Evolutionary conservation across 2,888 invertebrate species (phyloP).

Genomic region (Pasiphila rectangulata): DNA sequence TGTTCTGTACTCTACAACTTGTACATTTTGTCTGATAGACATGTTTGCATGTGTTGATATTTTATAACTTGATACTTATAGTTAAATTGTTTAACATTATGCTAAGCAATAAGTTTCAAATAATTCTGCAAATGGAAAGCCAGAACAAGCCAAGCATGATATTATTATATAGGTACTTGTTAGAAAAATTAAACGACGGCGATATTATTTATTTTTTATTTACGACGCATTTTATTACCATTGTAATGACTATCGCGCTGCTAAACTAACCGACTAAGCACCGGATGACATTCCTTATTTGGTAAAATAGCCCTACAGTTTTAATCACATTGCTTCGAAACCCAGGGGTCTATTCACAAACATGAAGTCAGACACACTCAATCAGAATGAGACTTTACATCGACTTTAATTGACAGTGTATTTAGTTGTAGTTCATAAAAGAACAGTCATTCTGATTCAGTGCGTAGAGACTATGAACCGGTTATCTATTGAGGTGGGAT

Average conservation of each 20-base stretch:
- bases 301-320: constrained; percentile 64
- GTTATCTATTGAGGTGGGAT: constrained; percentile 28
- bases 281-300: constrained; percentile 56
- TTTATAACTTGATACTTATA: too few relatives aligned
- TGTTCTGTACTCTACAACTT: too few relatives aligned
- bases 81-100: too few relatives aligned
- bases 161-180: too few relatives aligned
- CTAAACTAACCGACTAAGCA: constrained; percentile 45
- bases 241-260: constrained; percentile 55
- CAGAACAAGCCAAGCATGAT: too few relatives aligned
- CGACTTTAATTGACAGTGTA: neutral
- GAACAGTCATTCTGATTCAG: constrained; percentile 17
- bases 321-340: constrained; percentile 33
- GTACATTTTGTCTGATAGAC: neutral
- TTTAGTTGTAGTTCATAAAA: neutral
- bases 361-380: constrained; percentile 28
- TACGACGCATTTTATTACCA: constrained; percentile 44
- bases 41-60: too few relatives aligned
- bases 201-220: constrained; percentile 43
- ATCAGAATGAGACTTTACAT: constrained; percentile 15
- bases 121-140: too few relatives aligned
- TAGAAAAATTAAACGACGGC: constrained; percentile 29
- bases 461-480: constrained; percentile 14
- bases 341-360: constrained; percentile 21
- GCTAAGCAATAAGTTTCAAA: too few relatives aligned